Base-by-base conservation (phyloP, 2,797 vertebrate species). In the Adelosebastes latens region DNA sequence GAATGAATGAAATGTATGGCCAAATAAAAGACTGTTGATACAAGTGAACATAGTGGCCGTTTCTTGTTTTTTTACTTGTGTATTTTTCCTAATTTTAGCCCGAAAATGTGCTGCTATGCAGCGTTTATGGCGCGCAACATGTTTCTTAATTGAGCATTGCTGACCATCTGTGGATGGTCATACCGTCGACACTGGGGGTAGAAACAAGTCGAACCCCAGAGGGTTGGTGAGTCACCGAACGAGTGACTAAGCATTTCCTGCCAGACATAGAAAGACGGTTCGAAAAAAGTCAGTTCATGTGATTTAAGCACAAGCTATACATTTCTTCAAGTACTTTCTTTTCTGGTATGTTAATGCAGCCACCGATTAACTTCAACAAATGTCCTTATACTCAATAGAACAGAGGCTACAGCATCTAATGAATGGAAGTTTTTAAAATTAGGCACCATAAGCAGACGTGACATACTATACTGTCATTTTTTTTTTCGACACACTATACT, bases 1-100 rank as follows among this genome's bases (percentile, higher is more conserved):
- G 80, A 92, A 77, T 90, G 80, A 92, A 77, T 90, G 74, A 92
- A 82, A 83, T 79, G 86, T 85, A 88, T 77, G 87, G 89, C 93
- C 91, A 93, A 90, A 94, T 94, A 90, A 94, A 95, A 91, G 80
- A 92, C 83, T 91, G 83, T 89, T 90, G 85, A 86, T 92, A 90
- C 72, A 79, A 90, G 64, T 34, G 8, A 52, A 29, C 2, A 0
- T 16, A 12, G 4, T 11, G 5, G 8, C 11, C 2, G 0, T 56
- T 10, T 61, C 53, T 5, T 18, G 31, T 58, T 31, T 34, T 34
- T 62, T 14, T 13, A n/a, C 3, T 56, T 75, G 67, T 85, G 34
- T 86, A 42, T 81, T 82, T 80, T 85, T 72, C 32, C 36, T 22
- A 6, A 31, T 53, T 65, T 75, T 58, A 73, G 83, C 72, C 83